Base-by-base conservation (phyloP, 2,113 vertebrate genomes). In the Brienomyrus brachyistius region DNA sequence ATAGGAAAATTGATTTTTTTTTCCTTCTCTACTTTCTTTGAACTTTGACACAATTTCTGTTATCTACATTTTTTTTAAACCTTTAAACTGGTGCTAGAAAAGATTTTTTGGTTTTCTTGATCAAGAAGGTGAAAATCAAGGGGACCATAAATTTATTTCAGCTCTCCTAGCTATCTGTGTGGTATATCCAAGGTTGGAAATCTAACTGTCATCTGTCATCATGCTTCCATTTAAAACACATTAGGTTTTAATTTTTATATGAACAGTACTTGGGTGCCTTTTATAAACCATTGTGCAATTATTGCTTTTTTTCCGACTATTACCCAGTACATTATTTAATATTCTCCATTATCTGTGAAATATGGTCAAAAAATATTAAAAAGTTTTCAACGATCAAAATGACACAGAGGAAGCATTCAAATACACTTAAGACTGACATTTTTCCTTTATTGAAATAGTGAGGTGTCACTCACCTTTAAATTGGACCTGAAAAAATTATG, bases 401-500 rank as follows among this genome's bases (percentile, higher is more conserved):
- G 59, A 45, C 62, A 86, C 15, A 31, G 51, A 86, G 54, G 47
- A 85, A 43, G 35, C 27, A 87, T 90, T 90, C 92, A 91, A 89
- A 88, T 90, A 43, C 51, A 87, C 84, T 87, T 87, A 89, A 82
- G 40, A 90, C 87, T 92, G 51, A 86, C 92, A 94, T 94, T 93
- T 93, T 91, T 90, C 74, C 54, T 87, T 54, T 27, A 87, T 51
- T 87, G 47, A 77, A 90, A 50, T 62, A 43, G n/a, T 35, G 87
- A 88, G 91, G 92, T 92, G 91, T 92, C 90, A 91, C 90, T 94
- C 92, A 93, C 94, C 94, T 95, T 94, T 92, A 90, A 94, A 94
- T 93, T 90, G 91, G 92, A 91, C 82, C 27, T 89, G 52, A 48
- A 89, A 89, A 93, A 94, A 94, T 93, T 45, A 93, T 86, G 90